Conservation (phyloP, 1,140 invertebrate genomes). For the Apis laboriosa region DNA sequence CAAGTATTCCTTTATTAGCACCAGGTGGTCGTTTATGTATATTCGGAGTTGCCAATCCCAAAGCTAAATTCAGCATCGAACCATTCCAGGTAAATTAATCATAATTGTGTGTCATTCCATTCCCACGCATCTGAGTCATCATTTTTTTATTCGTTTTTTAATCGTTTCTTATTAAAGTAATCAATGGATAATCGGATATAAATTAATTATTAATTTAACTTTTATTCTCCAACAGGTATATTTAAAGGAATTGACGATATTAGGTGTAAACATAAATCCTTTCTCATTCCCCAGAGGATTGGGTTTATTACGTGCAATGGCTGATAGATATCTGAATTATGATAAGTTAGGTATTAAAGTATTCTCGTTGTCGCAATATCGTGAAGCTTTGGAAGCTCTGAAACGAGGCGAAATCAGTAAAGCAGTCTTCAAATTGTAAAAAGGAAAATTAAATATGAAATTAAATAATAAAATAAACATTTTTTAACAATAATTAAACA, state of each 20-base stretch:
- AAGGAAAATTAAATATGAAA: background rate
- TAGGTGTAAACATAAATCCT: conserved; percentile 86
- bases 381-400: conserved; percentile 82
- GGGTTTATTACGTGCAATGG: conserved; percentile 83
- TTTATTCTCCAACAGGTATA: conserved; percentile 82
- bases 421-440: conserved; percentile 84
- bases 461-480: background rate
- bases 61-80: conserved; percentile 76
- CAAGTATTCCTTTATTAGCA: conserved; percentile 78
- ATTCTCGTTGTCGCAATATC: conserved; percentile 83
- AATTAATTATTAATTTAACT: conserved; percentile 18
- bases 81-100: conserved; percentile 70
- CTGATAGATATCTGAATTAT: conserved; percentile 84
- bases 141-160: too few species aligned
- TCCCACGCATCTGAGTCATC: background rate
- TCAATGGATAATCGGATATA: background rate
- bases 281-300: conserved; percentile 85
- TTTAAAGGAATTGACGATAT: conserved; percentile 84
- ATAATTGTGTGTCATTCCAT: background rate
- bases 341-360: conserved; percentile 85
- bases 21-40: conserved; percentile 82
- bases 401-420: conserved; percentile 84
- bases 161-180: background rate
- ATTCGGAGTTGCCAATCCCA: conserved; percentile 82
- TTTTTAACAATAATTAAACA: background rate